Evolutionary conservation across 2,888 invertebrate species (phyloP), one percentile per base, ranked within the genome.

Genomic region (Oxytorus armatus): DNA sequence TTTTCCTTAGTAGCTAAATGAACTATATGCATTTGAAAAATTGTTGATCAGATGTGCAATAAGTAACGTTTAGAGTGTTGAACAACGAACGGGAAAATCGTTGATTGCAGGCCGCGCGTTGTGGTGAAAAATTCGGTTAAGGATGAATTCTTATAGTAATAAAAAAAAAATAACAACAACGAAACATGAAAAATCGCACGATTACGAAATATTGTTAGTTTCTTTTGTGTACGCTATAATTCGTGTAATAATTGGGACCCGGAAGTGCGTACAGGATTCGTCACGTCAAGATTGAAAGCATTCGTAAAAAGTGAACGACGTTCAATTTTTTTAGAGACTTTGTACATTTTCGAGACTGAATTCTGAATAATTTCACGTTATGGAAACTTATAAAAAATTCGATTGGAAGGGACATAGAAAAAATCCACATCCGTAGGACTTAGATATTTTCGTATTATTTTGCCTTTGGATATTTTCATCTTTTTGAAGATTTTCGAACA

Each of bases 211-310:
- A 29, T 39, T 39, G 8, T 33, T 25, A 5, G n/a, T 23, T 53
- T 36, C 33, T 66, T 49, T 18, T 33, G 47, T 51, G 39, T 11
- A 59, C 16, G 51, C 53, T 66, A 36, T 63, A 61, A 68, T 69
- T 57, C 10, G 29, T 47, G 51, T 72, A 42, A 63, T 16, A 70
- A 53, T 68, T n/a, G n/a, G n/a, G n/a, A n/a, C n/a, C n/a, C n/a
- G n/a, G n/a, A n/a, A n/a, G n/a, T n/a, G n/a, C n/a, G n/a, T n/a
- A n/a, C n/a, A n/a, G n/a, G n/a, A n/a, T n/a, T n/a, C n/a, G n/a
- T n/a, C n/a, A n/a, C n/a, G n/a, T n/a, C n/a, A n/a, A n/a, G n/a
- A n/a, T n/a, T n/a, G n/a, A n/a, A n/a, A n/a, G n/a, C n/a, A n/a
- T n/a, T n/a, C n/a, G n/a, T n/a, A n/a, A n/a, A n/a, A n/a, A n/a